Conservation (phyloP, 2,888 invertebrate genomes). For the Macrophya alboannulata region DNA sequence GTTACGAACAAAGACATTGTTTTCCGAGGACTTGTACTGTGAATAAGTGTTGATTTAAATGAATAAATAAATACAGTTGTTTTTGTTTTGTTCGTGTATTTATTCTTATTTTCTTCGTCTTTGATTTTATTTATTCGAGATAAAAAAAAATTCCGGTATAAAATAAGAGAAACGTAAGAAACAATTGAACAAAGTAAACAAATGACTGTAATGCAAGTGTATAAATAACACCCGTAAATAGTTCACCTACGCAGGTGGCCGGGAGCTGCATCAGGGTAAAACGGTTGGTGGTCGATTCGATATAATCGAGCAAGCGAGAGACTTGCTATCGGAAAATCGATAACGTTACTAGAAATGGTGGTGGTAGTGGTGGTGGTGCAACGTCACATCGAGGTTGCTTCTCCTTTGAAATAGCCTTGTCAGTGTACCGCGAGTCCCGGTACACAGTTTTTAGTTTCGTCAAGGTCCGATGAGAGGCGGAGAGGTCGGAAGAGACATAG, state of each 20-base stretch:
- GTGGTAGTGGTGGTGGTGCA: slow-evolving; percentile 12
- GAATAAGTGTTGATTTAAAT: neutral
- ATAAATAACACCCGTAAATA: neutral
- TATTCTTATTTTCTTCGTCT: neutral
- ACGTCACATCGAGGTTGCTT: slow-evolving; percentile 3
- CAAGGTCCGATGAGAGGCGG: slow-evolving; percentile 12
- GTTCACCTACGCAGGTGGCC: slow-evolving; percentile 30
- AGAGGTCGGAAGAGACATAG: neutral
- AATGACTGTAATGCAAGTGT: neutral
- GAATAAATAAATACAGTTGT: neutral
- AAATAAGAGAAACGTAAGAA: neutral
- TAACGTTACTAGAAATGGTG: slow-evolving; percentile 64
- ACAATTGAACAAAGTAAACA: neutral
- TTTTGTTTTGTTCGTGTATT: neutral
- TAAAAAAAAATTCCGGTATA: neutral
- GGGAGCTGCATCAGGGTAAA: slow-evolving; percentile 30
- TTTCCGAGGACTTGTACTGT: neutral
- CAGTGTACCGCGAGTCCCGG: slow-evolving; percentile 14
- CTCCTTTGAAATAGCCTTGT: neutral
- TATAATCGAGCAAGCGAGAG: slow-evolving; percentile 77
- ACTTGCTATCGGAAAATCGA: slow-evolving; percentile 79
- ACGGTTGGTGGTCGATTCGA: slow-evolving; percentile 61
- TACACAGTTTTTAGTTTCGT: slow-evolving; percentile 5
- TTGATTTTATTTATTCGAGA: neutral
- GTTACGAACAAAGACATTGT: neutral